These are phyloP conservation scores for Sphinx pinastri DNA, from an alignment of 2,888 invertebrate genomes.

Conservation along the genomic window DNA sequence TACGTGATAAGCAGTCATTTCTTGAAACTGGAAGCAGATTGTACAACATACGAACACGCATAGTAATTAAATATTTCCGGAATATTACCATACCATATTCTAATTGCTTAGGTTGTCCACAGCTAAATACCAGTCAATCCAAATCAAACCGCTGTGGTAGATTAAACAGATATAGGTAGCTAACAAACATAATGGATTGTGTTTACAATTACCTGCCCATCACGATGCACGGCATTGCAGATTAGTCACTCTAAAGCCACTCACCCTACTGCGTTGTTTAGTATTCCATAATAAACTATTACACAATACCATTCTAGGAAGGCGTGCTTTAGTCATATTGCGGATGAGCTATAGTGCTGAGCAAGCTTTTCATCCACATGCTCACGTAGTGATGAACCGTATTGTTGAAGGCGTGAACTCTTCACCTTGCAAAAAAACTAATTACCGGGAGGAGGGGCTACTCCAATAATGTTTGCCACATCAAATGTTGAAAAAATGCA, in stretches of 20 bases:
- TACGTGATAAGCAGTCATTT: background rate
- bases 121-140: too few species aligned
- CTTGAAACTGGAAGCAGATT: background rate
- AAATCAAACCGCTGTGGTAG: background rate
- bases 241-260: background rate
- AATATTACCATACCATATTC: slow-evolving; percentile 1
- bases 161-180: background rate
- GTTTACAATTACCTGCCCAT: background rate
- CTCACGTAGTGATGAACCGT: background rate
- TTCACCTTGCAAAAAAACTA: too few species aligned
- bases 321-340: too few species aligned
- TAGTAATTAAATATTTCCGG: background rate
- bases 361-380: background rate
- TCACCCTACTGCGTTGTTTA: too few species aligned
- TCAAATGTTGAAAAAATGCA: background rate
- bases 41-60: background rate
- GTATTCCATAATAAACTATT: too few species aligned
- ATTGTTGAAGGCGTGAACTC: background rate
- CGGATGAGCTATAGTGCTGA: background rate
- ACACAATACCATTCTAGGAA: too few species aligned
- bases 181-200: background rate
- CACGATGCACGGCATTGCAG: background rate
- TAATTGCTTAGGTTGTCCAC: background rate
- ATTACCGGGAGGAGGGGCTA: too few species aligned
- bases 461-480: too few species aligned